These are phyloP conservation scores for Drosophila pruinosa DNA, from an alignment of 1,140 invertebrate species.

Conservation along the genomic window DNA sequence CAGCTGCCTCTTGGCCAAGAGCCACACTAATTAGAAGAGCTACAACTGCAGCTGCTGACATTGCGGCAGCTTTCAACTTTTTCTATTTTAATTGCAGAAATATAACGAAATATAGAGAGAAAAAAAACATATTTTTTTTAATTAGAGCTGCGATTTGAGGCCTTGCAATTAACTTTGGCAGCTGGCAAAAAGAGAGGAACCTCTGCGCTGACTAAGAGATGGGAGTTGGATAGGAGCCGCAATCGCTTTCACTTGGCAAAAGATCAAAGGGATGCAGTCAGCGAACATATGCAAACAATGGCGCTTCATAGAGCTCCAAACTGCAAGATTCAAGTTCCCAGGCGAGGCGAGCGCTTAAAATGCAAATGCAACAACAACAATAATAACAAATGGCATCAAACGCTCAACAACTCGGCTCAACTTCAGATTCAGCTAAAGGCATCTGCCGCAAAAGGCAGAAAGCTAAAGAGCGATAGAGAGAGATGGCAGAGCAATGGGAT, in stretches of 20 bases:
- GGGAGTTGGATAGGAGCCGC: conserved; percentile 25
- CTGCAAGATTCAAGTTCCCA: conserved; percentile 26
- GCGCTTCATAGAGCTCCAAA: conserved; percentile 52
- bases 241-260: conserved; percentile 77
- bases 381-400: conserved; percentile 69
- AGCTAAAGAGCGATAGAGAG: not conserved
- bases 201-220: conserved; percentile 10
- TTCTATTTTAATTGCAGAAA: conserved; percentile 62
- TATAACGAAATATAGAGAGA: not conserved
- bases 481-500: not conserved
- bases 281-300: conserved; percentile 74
- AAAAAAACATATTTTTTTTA: conserved; percentile 55
- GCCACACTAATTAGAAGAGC: conserved; percentile 13
- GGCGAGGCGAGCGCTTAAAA: conserved; percentile 61
- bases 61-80: conserved; percentile 17
- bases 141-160: conserved; percentile 56
- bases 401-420: conserved; percentile 39
- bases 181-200: conserved; percentile 8
- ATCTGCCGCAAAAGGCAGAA: conserved; percentile 39
- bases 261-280: conserved; percentile 65
- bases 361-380: conserved; percentile 39
- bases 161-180: conserved; percentile 76
- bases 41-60: not conserved
- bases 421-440: conserved; percentile 56
- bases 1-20: not conserved